Evolutionary conservation across 64 coral and sea anemone genomes (phyloP), one percentile per base, ranked within the genome.

Genomic region (Astreopora myriophthalma): DNA sequence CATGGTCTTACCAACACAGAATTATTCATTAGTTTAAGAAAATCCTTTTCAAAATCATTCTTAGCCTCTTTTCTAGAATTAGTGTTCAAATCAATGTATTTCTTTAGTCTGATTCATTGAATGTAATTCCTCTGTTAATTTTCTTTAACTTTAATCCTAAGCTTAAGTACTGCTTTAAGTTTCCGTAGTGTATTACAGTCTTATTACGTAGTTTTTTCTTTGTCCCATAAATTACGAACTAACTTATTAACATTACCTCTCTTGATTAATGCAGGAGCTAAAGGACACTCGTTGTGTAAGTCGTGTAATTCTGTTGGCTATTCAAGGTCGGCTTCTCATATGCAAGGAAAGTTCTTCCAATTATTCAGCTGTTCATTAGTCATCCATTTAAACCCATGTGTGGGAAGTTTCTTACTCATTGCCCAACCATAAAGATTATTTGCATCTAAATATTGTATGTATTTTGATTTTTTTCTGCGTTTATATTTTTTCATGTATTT

Each of bases 351-450:
- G 1, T 8, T 5, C 17, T 14, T 6, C 36, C 75, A 79, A 12
- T 49, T 25, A 2, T 5, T 7, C 1, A 75, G 22, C 11, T 79
- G 37, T 13, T 46, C 12, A 0, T 79, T 12, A 48, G 7, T 79
- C 75, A 79, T 79, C 27, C 39, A 79, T 19, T 22, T 44, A 48
- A 79, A 79, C 44, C 39, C 39, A 4, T 7, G 1, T 0, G 22
- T n/a, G 2, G 40, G 75, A 14, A 79, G 40, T 22, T 14, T 6
- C 24, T 79, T 20, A 26, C 38, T 11, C 39, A 79, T 79, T 51
- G 75, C 75, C 75, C 75, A 49, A 2, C 38, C 27, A 2, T 79
- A 79, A 8, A 79, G 29, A 48, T 79, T 79, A 49, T 79, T 79
- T 6, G 29, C 40, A 17, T 79, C 75, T 0, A 79, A 22, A 79